Evolutionary conservation across 1,140 invertebrate genomes (phyloP).

Genomic region (Psilanteris sp.): DNA sequence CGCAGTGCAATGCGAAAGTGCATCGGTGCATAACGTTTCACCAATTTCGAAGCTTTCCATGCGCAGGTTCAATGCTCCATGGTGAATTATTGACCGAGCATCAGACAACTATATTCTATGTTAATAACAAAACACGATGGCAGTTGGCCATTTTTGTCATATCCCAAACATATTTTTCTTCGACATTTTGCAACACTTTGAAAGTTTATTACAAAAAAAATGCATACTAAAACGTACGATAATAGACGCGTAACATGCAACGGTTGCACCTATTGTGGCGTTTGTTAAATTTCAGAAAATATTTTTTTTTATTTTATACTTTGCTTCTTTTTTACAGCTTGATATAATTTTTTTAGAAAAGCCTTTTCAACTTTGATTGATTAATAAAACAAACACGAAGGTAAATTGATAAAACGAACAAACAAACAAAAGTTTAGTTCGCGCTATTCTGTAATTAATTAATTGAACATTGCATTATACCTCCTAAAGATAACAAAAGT

Average conservation of each 20-base stretch:
- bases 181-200: conserved; percentile 19
- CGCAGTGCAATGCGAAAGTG: neutral
- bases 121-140: conserved; percentile 40
- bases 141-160: conserved; percentile 32
- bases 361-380: too few species aligned
- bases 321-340: too few species aligned
- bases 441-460: too few species aligned
- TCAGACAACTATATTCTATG: conserved; percentile 24
- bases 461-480: too few species aligned
- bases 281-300: conserved; percentile 1
- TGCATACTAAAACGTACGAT: conserved; percentile 3
- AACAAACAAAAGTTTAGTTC: too few species aligned
- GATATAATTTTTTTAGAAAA: too few species aligned
- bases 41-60: conserved; percentile 34
- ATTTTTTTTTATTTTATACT: conserved; percentile 3
- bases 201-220: conserved; percentile 39
- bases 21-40: conserved; percentile 18
- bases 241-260: conserved; percentile 18
- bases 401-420: too few species aligned
- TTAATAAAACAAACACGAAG: too few species aligned
- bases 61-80: conserved; percentile 45
- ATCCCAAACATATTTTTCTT: conserved; percentile 12
- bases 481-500: too few species aligned
- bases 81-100: conserved; percentile 46
- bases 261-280: neutral